A percentile compares a stretch with the other conserved stretches of the same genome.
Conservation (phyloP, 30 jellyfish, hydroid and myxozoan species). For the Euphysa ruthae region DNA sequence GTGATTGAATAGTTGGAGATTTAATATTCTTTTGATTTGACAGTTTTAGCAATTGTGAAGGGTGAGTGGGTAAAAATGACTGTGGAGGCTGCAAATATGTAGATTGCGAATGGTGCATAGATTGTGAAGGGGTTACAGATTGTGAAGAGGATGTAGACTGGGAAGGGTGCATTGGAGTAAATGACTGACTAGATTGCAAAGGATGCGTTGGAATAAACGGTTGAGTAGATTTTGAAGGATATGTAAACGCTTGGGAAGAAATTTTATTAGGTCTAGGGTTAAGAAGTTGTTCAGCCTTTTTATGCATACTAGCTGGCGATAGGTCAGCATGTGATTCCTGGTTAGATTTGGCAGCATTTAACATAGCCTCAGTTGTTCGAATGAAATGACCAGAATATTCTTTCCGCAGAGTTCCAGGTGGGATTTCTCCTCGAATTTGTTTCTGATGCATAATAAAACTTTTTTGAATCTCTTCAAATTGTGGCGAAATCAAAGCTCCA, state of each 20-base stretch:
- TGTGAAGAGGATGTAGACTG: conserved; percentile 13
- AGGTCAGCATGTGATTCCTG: too few species aligned
- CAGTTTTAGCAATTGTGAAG: conserved; percentile 59
- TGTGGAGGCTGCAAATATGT: not conserved
- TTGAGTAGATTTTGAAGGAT: not conserved
- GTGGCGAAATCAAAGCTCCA: not conserved
- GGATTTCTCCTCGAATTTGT: not conserved
- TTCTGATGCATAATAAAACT: conserved; percentile 6
- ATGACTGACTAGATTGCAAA: conserved; percentile 8
- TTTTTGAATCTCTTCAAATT: conserved; percentile 4
- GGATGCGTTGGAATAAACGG: not conserved
- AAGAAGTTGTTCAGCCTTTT: conserved; percentile 28
- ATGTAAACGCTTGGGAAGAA: not conserved
- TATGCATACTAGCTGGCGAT: too few species aligned
- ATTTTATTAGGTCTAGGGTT: not conserved
- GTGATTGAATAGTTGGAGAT: not conserved
- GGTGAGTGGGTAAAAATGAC: conserved; percentile 40
- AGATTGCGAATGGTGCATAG: conserved; percentile 4
- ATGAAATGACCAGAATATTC: not conserved
- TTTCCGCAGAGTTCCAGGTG: not conserved
- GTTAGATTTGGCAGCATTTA: too few species aligned
- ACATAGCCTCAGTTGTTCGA: not conserved
- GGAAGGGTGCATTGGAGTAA: conserved; percentile 41
- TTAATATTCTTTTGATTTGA: conserved; percentile 3
- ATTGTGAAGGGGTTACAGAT: conserved; percentile 37